Evolutionary conservation across 2,797 vertebrate genomes (phyloP).

Genomic region (Heteromormyrus szaboi): DNA sequence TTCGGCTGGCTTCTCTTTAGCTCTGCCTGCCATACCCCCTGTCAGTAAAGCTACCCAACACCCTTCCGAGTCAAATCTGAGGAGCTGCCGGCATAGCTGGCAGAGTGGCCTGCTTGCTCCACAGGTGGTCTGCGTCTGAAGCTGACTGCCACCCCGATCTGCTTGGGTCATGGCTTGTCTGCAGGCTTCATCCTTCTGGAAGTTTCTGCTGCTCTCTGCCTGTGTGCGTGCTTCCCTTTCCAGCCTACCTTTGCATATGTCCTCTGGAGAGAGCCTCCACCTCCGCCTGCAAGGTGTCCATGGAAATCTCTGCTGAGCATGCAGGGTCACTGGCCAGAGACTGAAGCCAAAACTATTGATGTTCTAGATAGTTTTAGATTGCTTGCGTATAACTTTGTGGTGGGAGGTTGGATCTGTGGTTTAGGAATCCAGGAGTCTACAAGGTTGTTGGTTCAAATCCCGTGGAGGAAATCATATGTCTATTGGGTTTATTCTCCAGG

Average conservation of each 20-base stretch:
- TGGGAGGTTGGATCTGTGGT: not conserved
- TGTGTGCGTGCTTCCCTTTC: not conserved
- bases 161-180: not conserved
- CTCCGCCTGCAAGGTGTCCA: not conserved
- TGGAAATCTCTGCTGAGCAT: not conserved
- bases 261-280: not conserved
- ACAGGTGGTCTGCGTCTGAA: not conserved
- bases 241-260: not conserved
- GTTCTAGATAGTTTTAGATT: not conserved
- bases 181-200: not conserved
- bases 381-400: not conserved
- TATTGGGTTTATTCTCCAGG: not conserved
- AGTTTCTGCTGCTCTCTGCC: not conserved
- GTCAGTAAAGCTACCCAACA: not conserved
- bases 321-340: not conserved
- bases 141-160: not conserved
- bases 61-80: not conserved
- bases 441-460: not conserved
- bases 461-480: not conserved
- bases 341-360: constrained; percentile 6
- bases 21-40: not conserved
- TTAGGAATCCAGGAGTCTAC: not conserved
- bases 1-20: not conserved
- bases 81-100: not conserved
- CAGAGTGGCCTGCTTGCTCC: not conserved